Base-by-base conservation (phyloP, 2,888 invertebrate species). In the Scaptomyza caliginosa region DNA sequence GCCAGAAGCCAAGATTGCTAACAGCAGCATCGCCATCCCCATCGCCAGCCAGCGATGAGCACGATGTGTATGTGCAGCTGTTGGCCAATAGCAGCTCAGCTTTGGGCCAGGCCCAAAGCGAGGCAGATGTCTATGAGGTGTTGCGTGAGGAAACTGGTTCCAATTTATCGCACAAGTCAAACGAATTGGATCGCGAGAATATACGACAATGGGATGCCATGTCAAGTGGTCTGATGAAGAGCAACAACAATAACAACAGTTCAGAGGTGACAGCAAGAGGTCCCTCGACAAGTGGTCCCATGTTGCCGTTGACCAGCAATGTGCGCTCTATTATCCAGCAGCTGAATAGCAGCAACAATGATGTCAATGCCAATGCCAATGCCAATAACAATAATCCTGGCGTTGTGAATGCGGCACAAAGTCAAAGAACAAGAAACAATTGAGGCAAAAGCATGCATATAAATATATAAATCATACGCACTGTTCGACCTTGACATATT, bases 191-290 rank as follows among this genome's bases (percentile, higher is more conserved):
- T 92, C 94, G 96, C 83, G 96, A 96, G 92, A 96, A 95, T 79
- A 93, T 96, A 80, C 93, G 96, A 51, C 96, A 96, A 89, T 96
- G 96, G 96, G 96, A 96, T 92, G 93, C 96, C 85, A 94, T 96
- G 94, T 96, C 96, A 64, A 96, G 96, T 92, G 96, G 94, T 73
- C 92, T 95, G 80, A 94, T 94, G 93, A 94, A 92, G 77, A 92
- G 60, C 48, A 75, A 92, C 72, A 82, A 85, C 17, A 10, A 39
- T 56, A 38, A 4, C 49, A 32, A 21, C 49, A 49, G 10, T 65
- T 49, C 40, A 26, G n/a, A 45, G 28, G 2, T 28, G 26, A 36
- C n/a, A 5, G 6, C 42, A 3, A 24, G 55, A 40, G 46, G 51
- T 16, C 46, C 67, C 16, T 28, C 55, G 38, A 69, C 59, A 21